phyloP scores from a whole-genome alignment of 2,888 invertebrate genomes.

The Gastracanthus pulcherrimus region DNA sequence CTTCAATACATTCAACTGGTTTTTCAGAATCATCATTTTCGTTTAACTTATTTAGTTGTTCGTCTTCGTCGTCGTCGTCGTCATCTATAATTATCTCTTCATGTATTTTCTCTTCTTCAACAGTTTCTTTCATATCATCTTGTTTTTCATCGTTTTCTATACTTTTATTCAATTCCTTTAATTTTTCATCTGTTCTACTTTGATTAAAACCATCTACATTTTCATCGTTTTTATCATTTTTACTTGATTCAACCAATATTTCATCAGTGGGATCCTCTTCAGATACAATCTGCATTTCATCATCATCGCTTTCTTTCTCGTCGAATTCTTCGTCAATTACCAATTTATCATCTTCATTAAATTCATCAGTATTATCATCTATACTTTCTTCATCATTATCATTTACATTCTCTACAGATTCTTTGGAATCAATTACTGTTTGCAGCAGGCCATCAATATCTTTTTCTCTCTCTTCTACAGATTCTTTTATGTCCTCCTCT shows the following conservation, averaged over 20 bases:
- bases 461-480: background rate
- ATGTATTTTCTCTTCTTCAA: background rate
- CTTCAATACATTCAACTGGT: conserved; percentile 2
- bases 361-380: conserved; percentile 37
- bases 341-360: conserved; percentile 45
- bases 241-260: background rate
- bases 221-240: background rate
- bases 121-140: conserved; percentile 2
- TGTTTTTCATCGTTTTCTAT: background rate
- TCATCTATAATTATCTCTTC: conserved; percentile 4
- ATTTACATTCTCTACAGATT: background rate
- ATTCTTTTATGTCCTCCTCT: background rate
- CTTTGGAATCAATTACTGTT: background rate
- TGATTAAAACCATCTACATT: background rate
- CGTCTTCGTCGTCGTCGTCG: background rate
- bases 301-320: conserved; percentile 28
- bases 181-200: conserved; percentile 12
- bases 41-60: background rate
- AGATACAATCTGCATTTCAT: background rate
- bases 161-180: background rate
- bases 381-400: conserved; percentile 25
- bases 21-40: conserved; percentile 2
- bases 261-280: background rate
- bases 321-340: conserved; percentile 50
- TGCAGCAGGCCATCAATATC: background rate